Evolutionary conservation across 1,140 invertebrate species (phyloP).

Genomic region (Hetaerina americana): DNA sequence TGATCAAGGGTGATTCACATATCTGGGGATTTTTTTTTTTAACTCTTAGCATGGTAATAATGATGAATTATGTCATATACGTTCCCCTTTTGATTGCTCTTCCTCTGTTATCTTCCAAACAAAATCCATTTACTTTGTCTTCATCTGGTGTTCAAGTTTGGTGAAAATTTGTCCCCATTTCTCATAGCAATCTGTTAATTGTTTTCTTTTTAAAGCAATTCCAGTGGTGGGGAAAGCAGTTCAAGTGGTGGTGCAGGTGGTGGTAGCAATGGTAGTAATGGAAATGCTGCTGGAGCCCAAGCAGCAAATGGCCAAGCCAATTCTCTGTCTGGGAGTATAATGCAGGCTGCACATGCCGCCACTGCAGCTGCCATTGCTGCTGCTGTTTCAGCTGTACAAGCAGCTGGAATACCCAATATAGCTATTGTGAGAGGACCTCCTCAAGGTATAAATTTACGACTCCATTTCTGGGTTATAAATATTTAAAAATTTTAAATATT

Average conservation of each 20-base stretch:
- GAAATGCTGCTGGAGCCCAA: not conserved
- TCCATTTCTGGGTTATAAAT: no score
- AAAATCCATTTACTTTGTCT: no score
- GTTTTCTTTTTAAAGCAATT: not conserved
- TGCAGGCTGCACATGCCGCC: slow-evolving; percentile 26
- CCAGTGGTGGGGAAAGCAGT: slow-evolving; percentile 7
- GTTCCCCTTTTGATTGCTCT: no score
- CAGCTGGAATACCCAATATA: slow-evolving; percentile 16
- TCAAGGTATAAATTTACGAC: slow-evolving; percentile 3
- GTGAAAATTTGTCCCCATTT: no score
- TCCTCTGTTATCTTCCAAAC: no score
- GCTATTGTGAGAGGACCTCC: slow-evolving; percentile 14
- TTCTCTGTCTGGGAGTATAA: slow-evolving; percentile 11
- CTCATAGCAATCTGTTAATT: no score
- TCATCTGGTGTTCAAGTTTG: no score
- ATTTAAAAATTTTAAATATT: no score
- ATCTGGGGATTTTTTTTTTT: no score
- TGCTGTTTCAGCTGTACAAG: slow-evolving; percentile 30
- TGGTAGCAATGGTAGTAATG: not conserved
- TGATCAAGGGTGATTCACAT: no score
- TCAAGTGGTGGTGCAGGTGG: slow-evolving; percentile 7
- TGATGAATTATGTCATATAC: no score
- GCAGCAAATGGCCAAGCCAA: not conserved
- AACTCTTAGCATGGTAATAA: no score
- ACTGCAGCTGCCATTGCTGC: slow-evolving; percentile 32